Conservation (phyloP, 2,888 invertebrate genomes). For the Plusia festucae region DNA sequence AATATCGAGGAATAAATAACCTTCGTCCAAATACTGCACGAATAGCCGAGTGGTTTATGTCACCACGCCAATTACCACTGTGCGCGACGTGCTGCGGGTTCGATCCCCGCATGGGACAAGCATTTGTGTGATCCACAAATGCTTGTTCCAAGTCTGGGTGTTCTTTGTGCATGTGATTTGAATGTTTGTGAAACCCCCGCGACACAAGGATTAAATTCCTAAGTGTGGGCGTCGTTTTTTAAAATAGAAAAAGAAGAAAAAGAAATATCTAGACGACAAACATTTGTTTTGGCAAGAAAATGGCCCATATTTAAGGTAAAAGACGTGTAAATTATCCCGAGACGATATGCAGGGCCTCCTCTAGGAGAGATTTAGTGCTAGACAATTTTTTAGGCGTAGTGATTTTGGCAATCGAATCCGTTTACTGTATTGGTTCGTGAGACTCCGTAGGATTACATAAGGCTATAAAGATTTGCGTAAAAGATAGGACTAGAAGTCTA, state of each 20-base stretch:
- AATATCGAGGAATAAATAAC: neutral
- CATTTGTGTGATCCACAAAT: too few species aligned
- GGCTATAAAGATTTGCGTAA: slow-evolving; percentile 4
- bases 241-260: too few species aligned
- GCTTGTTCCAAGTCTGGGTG: too few species aligned
- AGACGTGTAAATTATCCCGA: slow-evolving; percentile 2
- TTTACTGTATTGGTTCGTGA: slow-evolving; percentile 4
- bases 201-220: too few species aligned
- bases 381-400: slow-evolving; percentile 1
- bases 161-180: too few species aligned
- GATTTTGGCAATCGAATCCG: slow-evolving; percentile 3
- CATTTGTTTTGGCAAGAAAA: slow-evolving; percentile 4
- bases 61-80: too few species aligned
- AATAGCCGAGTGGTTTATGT: too few species aligned
- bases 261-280: neutral
- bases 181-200: too few species aligned
- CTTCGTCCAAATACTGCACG: too few species aligned
- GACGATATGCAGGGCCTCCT: slow-evolving; percentile 2
- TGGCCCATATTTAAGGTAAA: neutral
- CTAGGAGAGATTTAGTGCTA: slow-evolving; percentile 2
- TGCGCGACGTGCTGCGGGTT: too few species aligned
- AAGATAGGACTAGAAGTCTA: neutral
- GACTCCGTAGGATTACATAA: slow-evolving; percentile 1
- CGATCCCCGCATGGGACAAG: too few species aligned
- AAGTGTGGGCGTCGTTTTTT: too few species aligned